Evolutionary conservation across 2,888 invertebrate genomes (phyloP).

Genomic region (Agriotes lineatus): DNA sequence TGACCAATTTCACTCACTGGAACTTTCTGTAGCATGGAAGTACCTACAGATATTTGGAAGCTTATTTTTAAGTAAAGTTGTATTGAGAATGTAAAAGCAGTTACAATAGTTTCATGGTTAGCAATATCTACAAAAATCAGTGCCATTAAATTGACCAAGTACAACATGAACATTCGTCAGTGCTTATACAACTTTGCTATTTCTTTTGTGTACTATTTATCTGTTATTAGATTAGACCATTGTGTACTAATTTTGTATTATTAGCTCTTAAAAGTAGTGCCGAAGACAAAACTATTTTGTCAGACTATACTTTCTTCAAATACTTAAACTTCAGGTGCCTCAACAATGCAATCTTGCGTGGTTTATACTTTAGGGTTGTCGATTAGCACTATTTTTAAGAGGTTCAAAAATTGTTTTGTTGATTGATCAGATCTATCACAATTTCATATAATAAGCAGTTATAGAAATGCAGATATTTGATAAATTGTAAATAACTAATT

Average conservation of each 20-base stretch:
- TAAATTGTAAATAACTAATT: conserved; percentile 64
- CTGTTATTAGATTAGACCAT: conserved; percentile 24
- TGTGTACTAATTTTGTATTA: conserved; percentile 16
- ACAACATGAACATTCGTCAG: conserved; percentile 30
- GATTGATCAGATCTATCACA: background rate
- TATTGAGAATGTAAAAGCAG: conserved; percentile 46
- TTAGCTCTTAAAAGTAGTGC: conserved; percentile 25
- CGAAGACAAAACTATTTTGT: conserved; percentile 3
- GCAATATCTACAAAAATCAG: conserved; percentile 40
- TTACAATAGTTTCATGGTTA: conserved; percentile 33
- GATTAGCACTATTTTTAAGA: conserved; percentile 5
- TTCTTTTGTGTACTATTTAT: conserved; percentile 29
- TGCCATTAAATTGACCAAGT: conserved; percentile 45
- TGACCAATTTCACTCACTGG: conserved; percentile 62
- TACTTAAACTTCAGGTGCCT: conserved; percentile 22
- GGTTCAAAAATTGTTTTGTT: background rate
- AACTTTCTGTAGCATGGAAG: conserved; percentile 38
- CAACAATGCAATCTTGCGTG: background rate
- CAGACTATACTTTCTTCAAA: conserved; percentile 12
- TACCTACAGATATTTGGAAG: conserved; percentile 20
- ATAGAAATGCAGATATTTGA: conserved; percentile 53
- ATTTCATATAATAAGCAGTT: conserved; percentile 16
- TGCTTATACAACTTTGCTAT: conserved; percentile 37
- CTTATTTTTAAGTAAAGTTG: conserved; percentile 54
- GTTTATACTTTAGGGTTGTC: background rate